A percentile compares a stretch with the other conserved stretches of the same genome.
Evolutionary conservation across 2,113 vertebrate genomes (phyloP).

Genomic region (Hiodon tergisus): DNA sequence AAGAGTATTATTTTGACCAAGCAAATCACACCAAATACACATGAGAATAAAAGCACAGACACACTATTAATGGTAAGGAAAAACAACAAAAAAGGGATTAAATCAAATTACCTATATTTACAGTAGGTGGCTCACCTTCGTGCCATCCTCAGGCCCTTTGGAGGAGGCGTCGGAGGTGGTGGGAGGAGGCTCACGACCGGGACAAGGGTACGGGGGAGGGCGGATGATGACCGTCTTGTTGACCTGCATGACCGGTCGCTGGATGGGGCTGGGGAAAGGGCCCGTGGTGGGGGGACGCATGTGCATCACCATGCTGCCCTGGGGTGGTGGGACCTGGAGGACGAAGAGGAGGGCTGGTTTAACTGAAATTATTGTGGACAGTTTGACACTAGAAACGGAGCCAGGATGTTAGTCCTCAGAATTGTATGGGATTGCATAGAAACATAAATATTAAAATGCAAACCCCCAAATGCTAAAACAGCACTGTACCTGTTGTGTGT

Average conservation of each 20-base stretch:
- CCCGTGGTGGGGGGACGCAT: slow-evolving; percentile 67
- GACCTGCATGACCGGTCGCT: slow-evolving; percentile 72
- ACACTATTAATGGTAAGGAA: background rate
- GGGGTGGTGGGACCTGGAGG: slow-evolving; percentile 56
- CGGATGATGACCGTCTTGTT: slow-evolving; percentile 70
- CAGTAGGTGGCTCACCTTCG: slow-evolving; percentile 76
- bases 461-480: no score
- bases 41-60: background rate
- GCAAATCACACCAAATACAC: background rate
- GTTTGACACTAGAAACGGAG: no score
- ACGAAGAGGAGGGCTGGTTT: background rate
- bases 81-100: slow-evolving; percentile 26
- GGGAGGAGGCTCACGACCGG: slow-evolving; percentile 56
- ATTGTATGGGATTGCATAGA: no score
- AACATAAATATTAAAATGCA: no score
- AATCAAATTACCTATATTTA: slow-evolving; percentile 69
- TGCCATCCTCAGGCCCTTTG: slow-evolving; percentile 70
- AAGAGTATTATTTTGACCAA: no score
- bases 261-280: slow-evolving; percentile 71
- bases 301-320: slow-evolving; percentile 74
- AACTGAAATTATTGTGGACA: background rate
- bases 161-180: slow-evolving; percentile 54
- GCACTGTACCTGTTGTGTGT: slow-evolving; percentile 80
- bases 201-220: slow-evolving; percentile 60
- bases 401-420: no score